Base-by-base conservation (phyloP, 2,797 vertebrate genomes). In the Podargus strigoides region DNA sequence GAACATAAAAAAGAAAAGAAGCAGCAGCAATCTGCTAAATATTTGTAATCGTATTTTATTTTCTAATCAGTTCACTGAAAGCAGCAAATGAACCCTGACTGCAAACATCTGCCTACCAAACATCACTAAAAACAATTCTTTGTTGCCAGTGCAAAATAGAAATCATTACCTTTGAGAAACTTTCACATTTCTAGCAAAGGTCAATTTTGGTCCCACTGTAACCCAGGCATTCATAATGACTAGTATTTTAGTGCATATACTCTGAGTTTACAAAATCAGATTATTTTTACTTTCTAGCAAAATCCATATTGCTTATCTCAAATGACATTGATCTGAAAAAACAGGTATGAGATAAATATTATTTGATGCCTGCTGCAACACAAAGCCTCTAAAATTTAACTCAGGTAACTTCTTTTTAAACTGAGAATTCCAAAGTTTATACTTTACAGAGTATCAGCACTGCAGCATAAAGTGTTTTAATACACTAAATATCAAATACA, bases 41-140 rank as follows among this genome's bases (percentile, higher is more conserved):
- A 90, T 58, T 80, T 80, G 64, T 49, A 89, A 69, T 18, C 3
- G 0, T 89, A 83, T 90, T 62, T 66, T 70, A 76, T 83, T 92
- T 74, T 76, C 63, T 87, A 80, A 83, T 80, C 77, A 80, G 59
- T 47, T 80, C 58, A 32, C 30, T n/a, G 52, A 76, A 94, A 87
- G 44, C 58, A 64, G 50, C 52, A 79, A 90, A 80, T 24, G 47
- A 84, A 76, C 37, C 63, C 74, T 62, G 63, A 72, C 37, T 75
- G 39, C 47, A 46, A 66, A 44, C 30, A 79, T 56, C 34, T 75
- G 72, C 73, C 62, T 87, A 80, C 39, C 49, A 56, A 79, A 84
- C 41, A 75, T 8, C 2, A 1, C n/a, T 76, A 42, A 67, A 59
- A 53, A 11, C 21, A 55, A 72, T 52, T 70, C 12, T 50, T 76